Base-by-base conservation (phyloP, 2,797 vertebrate species). In the Urocyon cinereoargenteus region DNA sequence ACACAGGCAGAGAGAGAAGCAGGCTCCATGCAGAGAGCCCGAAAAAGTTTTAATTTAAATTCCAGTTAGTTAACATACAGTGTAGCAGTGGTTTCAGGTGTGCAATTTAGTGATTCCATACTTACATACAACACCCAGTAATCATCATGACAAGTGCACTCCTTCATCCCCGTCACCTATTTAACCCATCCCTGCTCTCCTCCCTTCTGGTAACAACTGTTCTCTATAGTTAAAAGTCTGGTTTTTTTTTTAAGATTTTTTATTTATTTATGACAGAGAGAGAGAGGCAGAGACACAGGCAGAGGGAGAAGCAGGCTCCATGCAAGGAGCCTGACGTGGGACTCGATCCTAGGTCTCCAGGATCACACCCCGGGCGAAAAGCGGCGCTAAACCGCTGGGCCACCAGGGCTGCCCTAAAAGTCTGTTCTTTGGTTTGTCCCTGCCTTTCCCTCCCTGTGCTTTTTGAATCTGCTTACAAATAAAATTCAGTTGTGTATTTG, bases 401-500 rank as follows among this genome's bases (percentile, higher is more conserved):
- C 40, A 45, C 40, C 40, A 45, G 40, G 40, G 40, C 6, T 45
- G 40, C 40, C 40, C 40, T 31, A 5, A 68, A 26, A 51, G 73
- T 28, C 26, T 51, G 15, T 51, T 26, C 9, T 16, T 77, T 51
- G 73, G 73, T 51, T 77, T 77, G 73, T 45, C 26, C 9, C 16
- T 3, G 16, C 10, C 18, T 66, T 15, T 55, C 14, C 18, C 53
- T 55, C 53, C 18, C 53, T 55, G 53, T 55, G 6, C 5, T 91
- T 91, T 93, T 51, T 40, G 61, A 85, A 73, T 62, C 24, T 81
- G 45, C 28, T 91, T 95, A 55, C 16, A 83, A 24, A 62, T 75
- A 86, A 79, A 96, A 79, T 83, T 92, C 36, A 72, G 13, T 13
- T 83, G 12, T 73, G 3, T 72, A 55, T 91, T 94, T 92, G 77